Evolutionary conservation across 2,113 vertebrate species (phyloP).

Genomic region (Zingel zingel): DNA sequence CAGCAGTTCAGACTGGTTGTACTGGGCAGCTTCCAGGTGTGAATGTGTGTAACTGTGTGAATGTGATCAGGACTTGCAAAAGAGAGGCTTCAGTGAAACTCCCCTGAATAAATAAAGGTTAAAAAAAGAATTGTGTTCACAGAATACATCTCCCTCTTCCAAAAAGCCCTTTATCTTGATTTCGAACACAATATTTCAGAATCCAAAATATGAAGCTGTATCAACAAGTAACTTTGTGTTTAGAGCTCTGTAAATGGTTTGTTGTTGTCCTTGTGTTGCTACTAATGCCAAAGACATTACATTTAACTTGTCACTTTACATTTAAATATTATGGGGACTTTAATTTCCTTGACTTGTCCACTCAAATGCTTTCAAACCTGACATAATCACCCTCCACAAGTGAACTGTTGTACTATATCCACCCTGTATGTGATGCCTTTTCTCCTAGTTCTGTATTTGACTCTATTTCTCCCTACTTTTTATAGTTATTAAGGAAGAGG

Average conservation of each 20-base stretch:
- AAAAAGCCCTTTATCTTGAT: conserved; percentile 19
- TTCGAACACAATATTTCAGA: not conserved
- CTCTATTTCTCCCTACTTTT: not conserved
- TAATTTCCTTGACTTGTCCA: not conserved
- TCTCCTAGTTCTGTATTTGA: conserved; percentile 8
- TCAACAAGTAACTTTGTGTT: not conserved
- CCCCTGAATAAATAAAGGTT: too few species aligned
- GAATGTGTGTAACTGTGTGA: too few species aligned
- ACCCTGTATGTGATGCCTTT: not conserved
- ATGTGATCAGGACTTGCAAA: too few species aligned
- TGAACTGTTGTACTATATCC: not conserved
- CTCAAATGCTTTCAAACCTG: not conserved
- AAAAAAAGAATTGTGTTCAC: not conserved
- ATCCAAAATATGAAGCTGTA: not conserved
- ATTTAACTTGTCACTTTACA: not conserved
- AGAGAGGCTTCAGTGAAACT: too few species aligned
- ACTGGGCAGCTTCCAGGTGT: too few species aligned
- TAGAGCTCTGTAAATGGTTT: not conserved
- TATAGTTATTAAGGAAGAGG: conserved; percentile 94
- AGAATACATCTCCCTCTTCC: conserved; percentile 8
- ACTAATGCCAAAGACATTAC: conserved; percentile 3
- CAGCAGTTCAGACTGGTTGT: too few species aligned
- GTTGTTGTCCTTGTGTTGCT: not conserved
- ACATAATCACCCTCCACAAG: not conserved
- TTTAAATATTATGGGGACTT: conserved; percentile 11